Base-by-base conservation (phyloP, 2,888 invertebrate species). In the Rugalucina vietnamica region DNA sequence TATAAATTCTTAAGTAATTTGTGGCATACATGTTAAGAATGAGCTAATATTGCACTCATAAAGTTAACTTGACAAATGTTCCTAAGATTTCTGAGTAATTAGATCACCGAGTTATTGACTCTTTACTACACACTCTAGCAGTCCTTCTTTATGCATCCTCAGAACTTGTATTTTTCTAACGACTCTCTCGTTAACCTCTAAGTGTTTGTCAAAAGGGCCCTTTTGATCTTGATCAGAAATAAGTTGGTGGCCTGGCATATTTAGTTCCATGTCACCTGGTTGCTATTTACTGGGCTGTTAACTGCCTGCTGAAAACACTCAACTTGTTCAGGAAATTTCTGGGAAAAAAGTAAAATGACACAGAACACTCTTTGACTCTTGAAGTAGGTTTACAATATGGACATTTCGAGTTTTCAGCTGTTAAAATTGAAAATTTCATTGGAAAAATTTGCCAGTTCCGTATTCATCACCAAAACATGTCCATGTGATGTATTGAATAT, bases 181-280 rank as follows among this genome's bases (percentile, higher is more conserved):
- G 54, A 54, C n/a, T n/a, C n/a, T 54, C 54, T 54, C n/a, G 54
- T 54, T 54, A 54, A 54, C 54, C 54, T 54, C n/a, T 4, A 14
- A 54, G 54, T 54, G 54, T 54, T 54, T 54, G 54, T 54, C 54
- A 54, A 54, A n/a, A n/a, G 54, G 54, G n/a, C 54, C 54, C n/a
- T 54, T 54, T 54, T 54, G 54, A 54, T 54, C 12, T 54, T 54
- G 14, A 18, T 54, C 21, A n/a, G 54, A 54, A 54, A 54, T n/a
- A 54, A 14, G 14, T n/a, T 54, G 54, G 54, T 54, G n/a, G 54
- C 4, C 54, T n/a, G 14, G n/a, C 54, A 8, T 18, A 43, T 43
- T 8, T 43, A n/a, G 43, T 4, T 21, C 54, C 54, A n/a, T 18
- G n/a, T 54, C 54, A 54, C n/a, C 54, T 54, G 54, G 54, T 21